Evolutionary conservation across 2,113 vertebrate species (phyloP), one percentile per base, ranked within the genome.

Genomic region (Pseudopipra pipra): DNA sequence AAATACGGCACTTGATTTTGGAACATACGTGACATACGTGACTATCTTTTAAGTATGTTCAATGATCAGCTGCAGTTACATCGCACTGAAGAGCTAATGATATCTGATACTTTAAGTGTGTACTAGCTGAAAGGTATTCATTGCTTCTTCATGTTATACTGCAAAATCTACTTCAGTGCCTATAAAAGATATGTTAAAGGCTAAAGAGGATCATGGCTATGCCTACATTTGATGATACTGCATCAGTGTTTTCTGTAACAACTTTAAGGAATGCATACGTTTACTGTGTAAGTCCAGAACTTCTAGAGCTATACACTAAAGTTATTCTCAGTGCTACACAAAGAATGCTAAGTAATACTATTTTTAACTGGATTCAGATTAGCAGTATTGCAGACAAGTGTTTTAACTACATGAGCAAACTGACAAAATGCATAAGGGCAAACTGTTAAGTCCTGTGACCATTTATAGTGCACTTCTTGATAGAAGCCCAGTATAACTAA

Each of bases 381-480:
- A 85, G 91, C 77, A 62, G 55, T 89, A 68, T 46, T 76, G 82
- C 80, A 89, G 74, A 68, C 76, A 93, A 94, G 63, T 89, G 72
- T 87, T 91, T 61, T 77, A 89, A 87, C 91, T 70, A 73, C 75
- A 87, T 59, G 68, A 94, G 77, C 71, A 87, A 84, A 88, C 52
- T 76, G 65, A 87, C 72, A 95, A 96, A 97, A 96, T 78, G 88
- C 78, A 12, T 82, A 95, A 87, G 56, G 68, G 67, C 55, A 76
- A 96, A 87, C 94, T 96, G 61, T 88, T 93, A 77, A 95, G 56
- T 87, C 89, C 46, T 92, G 61, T 95, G 83, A 94, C 89, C 95
- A 91, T 95, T 87, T 95, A 94, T 80, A 97, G 97, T 70, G 84
- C 93, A 43, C 80, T 93, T 79, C 94, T 94, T 93, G 67, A 96